Evolutionary conservation across 1,140 invertebrate species (phyloP).

Genomic region (Drosophila busckii): DNA sequence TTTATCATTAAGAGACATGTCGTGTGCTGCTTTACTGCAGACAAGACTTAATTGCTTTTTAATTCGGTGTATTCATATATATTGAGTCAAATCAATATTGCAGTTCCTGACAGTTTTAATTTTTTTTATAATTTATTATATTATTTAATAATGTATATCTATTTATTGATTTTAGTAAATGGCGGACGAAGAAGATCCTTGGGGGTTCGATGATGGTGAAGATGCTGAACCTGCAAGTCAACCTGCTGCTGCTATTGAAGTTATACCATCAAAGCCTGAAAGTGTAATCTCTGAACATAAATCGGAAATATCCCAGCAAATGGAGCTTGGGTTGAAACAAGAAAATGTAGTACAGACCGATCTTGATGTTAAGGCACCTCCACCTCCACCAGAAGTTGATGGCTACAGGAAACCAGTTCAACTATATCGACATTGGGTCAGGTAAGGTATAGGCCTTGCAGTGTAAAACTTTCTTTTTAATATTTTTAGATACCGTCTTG

Average conservation of each 20-base stretch:
- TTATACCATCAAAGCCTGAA: slow-evolving; percentile 47
- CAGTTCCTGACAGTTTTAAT: too few relatives aligned
- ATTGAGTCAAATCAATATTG: too few relatives aligned
- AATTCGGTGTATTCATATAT: too few relatives aligned
- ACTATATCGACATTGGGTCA: slow-evolving; percentile 86
- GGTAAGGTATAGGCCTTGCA: too few relatives aligned
- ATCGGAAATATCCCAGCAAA: slow-evolving; percentile 44
- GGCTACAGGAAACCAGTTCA: slow-evolving; percentile 80
- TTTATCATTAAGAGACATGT: too few relatives aligned
- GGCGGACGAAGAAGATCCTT: slow-evolving; percentile 79
- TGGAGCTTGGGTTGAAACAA: slow-evolving; percentile 47
- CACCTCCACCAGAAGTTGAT: slow-evolving; percentile 80
- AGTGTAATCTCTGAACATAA: slow-evolving; percentile 66
- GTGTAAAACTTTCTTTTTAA: too few relatives aligned
- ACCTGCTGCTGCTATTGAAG: slow-evolving; percentile 29
- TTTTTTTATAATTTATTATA: too few relatives aligned
- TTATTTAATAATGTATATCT: too few relatives aligned
- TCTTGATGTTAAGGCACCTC: slow-evolving; percentile 79
- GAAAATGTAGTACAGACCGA: slow-evolving; percentile 61
- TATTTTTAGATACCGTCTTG: too few relatives aligned
- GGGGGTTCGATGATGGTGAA: slow-evolving; percentile 66
- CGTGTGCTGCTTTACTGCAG: too few relatives aligned
- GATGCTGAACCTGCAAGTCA: slow-evolving; percentile 27
- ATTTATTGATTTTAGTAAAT: slow-evolving; percentile 34
- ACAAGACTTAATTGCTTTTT: too few relatives aligned